phyloP scores from a whole-genome alignment of 2,797 vertebrate genomes.

The Euthynnus affinis region DNA sequence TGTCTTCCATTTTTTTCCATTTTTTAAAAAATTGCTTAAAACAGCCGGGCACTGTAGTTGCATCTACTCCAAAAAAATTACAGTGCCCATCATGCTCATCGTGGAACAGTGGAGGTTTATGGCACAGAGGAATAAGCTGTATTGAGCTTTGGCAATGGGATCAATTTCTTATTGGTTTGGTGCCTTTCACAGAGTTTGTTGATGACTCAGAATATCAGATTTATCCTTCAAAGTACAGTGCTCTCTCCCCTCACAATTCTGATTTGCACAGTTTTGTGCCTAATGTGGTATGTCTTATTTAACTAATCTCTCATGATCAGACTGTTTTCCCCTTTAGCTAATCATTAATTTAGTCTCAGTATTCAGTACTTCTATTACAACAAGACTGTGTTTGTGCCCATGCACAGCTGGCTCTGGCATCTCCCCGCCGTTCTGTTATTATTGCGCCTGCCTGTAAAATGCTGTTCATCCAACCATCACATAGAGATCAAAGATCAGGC shows the following conservation, averaged over 20 bases:
- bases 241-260: not conserved
- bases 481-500: conserved; percentile 47
- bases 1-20: too few species aligned
- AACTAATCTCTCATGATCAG: conserved; percentile 16
- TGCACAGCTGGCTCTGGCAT: conserved; percentile 31
- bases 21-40: too few species aligned
- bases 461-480: conserved; percentile 48
- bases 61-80: too few species aligned
- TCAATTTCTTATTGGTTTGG: not conserved
- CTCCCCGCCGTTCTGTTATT: conserved; percentile 29
- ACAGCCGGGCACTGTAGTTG: not conserved
- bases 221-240: not conserved
- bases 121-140: not conserved
- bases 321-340: conserved; percentile 12
- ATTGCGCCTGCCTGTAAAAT: conserved; percentile 45
- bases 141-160: not conserved
- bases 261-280: not conserved
- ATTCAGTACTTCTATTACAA: conserved; percentile 1
- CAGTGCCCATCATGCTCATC: not conserved
- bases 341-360: conserved; percentile 29
- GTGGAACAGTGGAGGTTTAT: not conserved
- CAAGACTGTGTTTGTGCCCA: not conserved
- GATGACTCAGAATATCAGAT: not conserved
- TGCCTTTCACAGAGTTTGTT: not conserved
- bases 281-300: conserved; percentile 4